A percentile compares a stretch with the other conserved stretches of the same genome.
phyloP scores from a whole-genome alignment of 2,797 vertebrate genomes.

The Eurystomus glaucurus region DNA sequence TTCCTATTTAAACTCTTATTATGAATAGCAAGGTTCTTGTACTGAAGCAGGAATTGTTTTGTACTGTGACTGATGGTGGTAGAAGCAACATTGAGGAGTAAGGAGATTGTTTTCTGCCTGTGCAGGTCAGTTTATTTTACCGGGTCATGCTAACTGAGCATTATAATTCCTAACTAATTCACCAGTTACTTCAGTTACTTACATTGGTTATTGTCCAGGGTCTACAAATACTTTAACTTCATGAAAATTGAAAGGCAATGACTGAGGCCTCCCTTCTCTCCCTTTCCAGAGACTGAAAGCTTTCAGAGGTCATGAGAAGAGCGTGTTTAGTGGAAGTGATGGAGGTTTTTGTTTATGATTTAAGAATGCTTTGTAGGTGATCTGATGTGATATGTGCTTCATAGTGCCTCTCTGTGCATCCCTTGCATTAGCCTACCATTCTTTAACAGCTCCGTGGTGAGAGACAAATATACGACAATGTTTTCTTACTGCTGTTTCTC shows the following conservation, averaged over 20 bases:
- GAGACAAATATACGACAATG: slow-evolving; percentile 1
- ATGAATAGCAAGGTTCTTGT: neutral
- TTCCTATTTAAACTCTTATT: neutral
- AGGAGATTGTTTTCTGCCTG: neutral
- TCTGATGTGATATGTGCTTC: neutral
- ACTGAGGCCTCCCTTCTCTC: neutral
- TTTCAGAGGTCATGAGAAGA: neutral
- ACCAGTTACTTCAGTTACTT: neutral
- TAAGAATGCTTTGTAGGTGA: neutral
- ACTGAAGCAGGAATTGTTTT: neutral
- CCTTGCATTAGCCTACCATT: neutral
- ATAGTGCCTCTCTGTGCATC: neutral
- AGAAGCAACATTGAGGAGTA: neutral
- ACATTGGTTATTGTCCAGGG: neutral
- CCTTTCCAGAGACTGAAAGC: neutral
- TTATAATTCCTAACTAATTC: neutral
- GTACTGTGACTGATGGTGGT: neutral
- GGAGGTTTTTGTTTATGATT: neutral
- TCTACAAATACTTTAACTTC: neutral
- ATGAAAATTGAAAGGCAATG: neutral
- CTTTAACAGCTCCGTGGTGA: neutral
- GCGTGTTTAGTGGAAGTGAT: neutral
- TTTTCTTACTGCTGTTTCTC: slow-evolving; percentile 42
- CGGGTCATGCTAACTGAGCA: neutral
- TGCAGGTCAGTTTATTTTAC: neutral